Evolutionary conservation across 2,113 vertebrate genomes (phyloP).

Genomic region (Felis chaus): DNA sequence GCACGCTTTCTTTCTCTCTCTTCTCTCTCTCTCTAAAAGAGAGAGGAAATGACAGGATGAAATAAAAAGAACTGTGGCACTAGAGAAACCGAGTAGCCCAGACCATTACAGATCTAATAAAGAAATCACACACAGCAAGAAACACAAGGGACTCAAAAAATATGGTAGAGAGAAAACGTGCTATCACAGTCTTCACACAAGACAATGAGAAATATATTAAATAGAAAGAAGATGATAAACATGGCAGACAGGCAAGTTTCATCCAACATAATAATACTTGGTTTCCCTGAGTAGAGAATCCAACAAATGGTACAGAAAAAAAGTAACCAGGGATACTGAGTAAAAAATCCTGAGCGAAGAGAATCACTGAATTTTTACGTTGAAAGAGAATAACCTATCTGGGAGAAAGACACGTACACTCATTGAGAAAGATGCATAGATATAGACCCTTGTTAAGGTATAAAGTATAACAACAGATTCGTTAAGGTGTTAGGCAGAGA

Average conservation of each 20-base stretch:
- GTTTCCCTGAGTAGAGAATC: not conserved
- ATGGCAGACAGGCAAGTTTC: not conserved
- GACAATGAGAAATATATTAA: not conserved
- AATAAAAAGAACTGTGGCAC: not conserved
- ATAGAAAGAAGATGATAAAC: not conserved
- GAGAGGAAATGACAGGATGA: not conserved
- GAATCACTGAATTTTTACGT: not conserved
- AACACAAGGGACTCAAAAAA: not conserved
- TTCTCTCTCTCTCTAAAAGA: too few relatives aligned
- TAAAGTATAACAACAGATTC: not conserved
- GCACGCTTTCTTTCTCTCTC: too few relatives aligned
- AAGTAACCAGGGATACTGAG: not conserved
- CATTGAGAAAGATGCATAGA: not conserved
- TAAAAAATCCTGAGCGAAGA: not conserved
- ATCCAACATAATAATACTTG: not conserved
- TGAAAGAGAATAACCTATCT: not conserved
- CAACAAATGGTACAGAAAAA: not conserved
- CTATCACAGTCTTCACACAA: not conserved
- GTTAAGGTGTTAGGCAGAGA: not conserved
- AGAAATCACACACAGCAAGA: not conserved
- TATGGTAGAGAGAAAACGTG: not conserved
- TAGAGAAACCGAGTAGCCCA: not conserved
- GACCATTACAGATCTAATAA: not conserved
- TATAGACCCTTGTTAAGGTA: not conserved
- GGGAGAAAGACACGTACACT: not conserved